These are phyloP conservation scores for Chloroclysta siterata DNA, from an alignment of 2,888 invertebrate genomes.

Conservation along the genomic window DNA sequence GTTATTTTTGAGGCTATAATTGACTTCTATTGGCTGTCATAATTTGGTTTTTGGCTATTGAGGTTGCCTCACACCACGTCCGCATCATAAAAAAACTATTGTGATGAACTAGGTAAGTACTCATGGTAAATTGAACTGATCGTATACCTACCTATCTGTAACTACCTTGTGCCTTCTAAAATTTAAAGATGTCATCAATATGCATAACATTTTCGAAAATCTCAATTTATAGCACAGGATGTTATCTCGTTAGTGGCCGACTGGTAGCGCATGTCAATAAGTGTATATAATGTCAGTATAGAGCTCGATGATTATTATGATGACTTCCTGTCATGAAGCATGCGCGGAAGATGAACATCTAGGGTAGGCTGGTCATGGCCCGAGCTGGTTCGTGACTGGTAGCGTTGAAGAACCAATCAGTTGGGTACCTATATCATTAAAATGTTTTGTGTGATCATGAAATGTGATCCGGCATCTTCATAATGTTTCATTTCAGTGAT, in stretches of 20 bases:
- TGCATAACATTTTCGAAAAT: neutral
- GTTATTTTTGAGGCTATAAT: conserved; percentile 22
- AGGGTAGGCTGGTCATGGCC: conserved; percentile 34
- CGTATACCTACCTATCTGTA: too few relatives aligned
- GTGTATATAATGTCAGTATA: conserved; percentile 52
- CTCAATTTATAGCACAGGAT: conserved; percentile 40
- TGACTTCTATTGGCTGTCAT: conserved; percentile 23
- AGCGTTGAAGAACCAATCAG: conserved; percentile 9
- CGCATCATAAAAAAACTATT: conserved; percentile 2
- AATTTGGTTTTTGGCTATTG: conserved; percentile 6
- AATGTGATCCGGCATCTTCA: too few relatives aligned
- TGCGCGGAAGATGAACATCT: conserved; percentile 32
- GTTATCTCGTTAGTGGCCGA: too few relatives aligned
- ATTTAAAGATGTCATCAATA: neutral
- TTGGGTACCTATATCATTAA: too few relatives aligned
- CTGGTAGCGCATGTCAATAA: conserved; percentile 48
- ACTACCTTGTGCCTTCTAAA: neutral
- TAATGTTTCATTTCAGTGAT: too few relatives aligned
- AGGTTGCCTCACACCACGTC: too few relatives aligned
- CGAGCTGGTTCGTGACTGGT: conserved; percentile 7
- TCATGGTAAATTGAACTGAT: conserved; percentile 4
- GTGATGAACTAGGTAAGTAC: conserved; percentile 1
- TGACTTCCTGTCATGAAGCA: conserved; percentile 57
- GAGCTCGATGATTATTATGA: conserved; percentile 57
- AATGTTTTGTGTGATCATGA: neutral